These are phyloP conservation scores for Silurus meridionalis DNA, from an alignment of 2,113 vertebrate species.

Conservation along the genomic window DNA sequence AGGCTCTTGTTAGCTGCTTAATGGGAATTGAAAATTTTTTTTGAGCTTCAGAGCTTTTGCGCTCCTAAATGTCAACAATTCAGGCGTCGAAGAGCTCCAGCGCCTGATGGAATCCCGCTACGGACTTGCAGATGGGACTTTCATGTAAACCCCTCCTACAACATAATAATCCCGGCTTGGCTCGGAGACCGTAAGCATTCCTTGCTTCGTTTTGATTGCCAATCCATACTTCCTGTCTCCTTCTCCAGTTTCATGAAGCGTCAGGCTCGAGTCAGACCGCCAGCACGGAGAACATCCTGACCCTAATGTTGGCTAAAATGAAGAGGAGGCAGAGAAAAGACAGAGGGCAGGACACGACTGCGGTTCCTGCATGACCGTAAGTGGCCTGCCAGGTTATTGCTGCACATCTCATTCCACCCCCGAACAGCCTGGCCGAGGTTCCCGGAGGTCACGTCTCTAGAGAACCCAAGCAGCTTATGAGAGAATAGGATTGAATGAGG, in stretches of 20 bases:
- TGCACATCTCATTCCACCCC: constrained; percentile 10
- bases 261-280: background rate
- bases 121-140: constrained; percentile 24
- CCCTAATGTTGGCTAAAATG: constrained; percentile 40
- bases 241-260: constrained; percentile 10
- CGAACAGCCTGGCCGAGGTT: background rate
- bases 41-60: constrained; percentile 31
- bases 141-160: constrained; percentile 23
- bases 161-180: constrained; percentile 24
- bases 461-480: constrained; percentile 30
- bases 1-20: constrained; percentile 44
- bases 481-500: constrained; percentile 41
- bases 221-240: constrained; percentile 21
- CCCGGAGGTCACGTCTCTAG: constrained; percentile 20
- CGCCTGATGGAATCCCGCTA: constrained; percentile 41
- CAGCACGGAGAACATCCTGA: constrained; percentile 30
- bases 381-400: constrained; percentile 42
- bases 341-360: constrained; percentile 39
- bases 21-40: constrained; percentile 45
- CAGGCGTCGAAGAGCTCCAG: constrained; percentile 25
- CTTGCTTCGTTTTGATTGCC: background rate
- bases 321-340: constrained; percentile 11
- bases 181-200: background rate
- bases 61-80: constrained; percentile 54
- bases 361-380: constrained; percentile 25